These are phyloP conservation scores for Dysmachus trigonus DNA, from an alignment of 2,888 invertebrate genomes.

Conservation along the genomic window DNA sequence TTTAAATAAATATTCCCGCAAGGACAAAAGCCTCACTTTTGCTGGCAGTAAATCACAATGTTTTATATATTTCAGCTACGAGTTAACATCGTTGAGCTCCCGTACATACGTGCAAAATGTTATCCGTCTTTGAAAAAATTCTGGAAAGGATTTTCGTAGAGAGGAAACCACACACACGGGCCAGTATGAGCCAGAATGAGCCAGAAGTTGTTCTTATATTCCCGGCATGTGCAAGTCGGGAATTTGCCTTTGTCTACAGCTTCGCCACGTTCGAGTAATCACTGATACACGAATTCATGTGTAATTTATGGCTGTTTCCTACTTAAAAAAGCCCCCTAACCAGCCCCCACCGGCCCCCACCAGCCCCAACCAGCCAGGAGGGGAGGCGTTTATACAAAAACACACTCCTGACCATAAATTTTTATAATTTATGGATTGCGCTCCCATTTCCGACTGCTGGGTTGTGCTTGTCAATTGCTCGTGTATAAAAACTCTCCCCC, in stretches of 20 bases:
- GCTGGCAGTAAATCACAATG: conserved; percentile 25
- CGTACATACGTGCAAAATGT: not conserved
- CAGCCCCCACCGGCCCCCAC: no score
- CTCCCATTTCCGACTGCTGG: conserved; percentile 9
- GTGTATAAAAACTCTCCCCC: conserved; percentile 26
- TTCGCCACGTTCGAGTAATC: conserved; percentile 33
- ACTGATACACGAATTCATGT: conserved; percentile 39
- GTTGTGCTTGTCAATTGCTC: conserved; percentile 38
- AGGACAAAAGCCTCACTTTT: not conserved
- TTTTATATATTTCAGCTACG: not conserved
- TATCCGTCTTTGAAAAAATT: conserved; percentile 24
- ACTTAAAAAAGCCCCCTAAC: conserved; percentile 32
- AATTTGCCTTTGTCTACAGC: conserved; percentile 29
- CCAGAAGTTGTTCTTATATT: conserved; percentile 19
- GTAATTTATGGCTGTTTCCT: conserved; percentile 37
- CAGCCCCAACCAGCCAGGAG: not conserved
- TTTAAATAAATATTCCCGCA: not conserved
- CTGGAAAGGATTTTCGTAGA: conserved; percentile 5
- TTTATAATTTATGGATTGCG: conserved; percentile 40
- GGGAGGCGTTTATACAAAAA: not conserved
- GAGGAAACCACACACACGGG: conserved; percentile 1
- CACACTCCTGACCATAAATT: conserved; percentile 28
- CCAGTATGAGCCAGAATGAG: not conserved
- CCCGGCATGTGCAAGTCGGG: not conserved
- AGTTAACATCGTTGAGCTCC: conserved; percentile 20